These are phyloP conservation scores for Rhopalosiphum padi DNA, from an alignment of 1,140 invertebrate species.

Conservation along the genomic window DNA sequence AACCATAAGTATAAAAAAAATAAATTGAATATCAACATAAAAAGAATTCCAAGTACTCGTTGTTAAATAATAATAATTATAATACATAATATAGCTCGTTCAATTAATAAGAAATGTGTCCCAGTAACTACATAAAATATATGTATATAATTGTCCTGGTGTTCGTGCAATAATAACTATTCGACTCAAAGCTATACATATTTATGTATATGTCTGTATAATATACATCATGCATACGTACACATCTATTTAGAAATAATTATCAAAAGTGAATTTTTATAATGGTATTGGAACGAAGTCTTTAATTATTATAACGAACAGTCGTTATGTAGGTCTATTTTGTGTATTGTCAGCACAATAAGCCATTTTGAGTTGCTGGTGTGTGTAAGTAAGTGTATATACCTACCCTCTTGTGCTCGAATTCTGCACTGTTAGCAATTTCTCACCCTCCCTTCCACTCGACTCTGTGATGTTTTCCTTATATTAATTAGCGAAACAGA, in stretches of 20 bases:
- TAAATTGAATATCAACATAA: not conserved
- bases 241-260: not conserved
- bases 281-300: not conserved
- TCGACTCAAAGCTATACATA: not conserved
- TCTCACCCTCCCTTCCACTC: not conserved
- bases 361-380: not conserved
- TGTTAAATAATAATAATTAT: not conserved
- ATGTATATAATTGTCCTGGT: not conserved
- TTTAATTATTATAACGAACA: conserved; percentile 22
- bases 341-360: conserved; percentile 31
- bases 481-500: conserved; percentile 19
- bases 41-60: not conserved
- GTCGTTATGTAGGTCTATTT: conserved; percentile 9
- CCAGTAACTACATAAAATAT: not conserved
- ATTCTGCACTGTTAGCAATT: conserved; percentile 5
- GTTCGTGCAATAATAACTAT: not conserved
- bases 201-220: not conserved
- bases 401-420: not conserved
- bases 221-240: not conserved
- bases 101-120: not conserved
- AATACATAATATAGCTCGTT: not conserved
- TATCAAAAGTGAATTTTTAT: not conserved
- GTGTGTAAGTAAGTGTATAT: not conserved
- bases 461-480: not conserved
- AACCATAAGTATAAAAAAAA: not conserved